These are phyloP conservation scores for Drosophila tani DNA, from an alignment of 1,140 invertebrate genomes.

Conservation along the genomic window DNA sequence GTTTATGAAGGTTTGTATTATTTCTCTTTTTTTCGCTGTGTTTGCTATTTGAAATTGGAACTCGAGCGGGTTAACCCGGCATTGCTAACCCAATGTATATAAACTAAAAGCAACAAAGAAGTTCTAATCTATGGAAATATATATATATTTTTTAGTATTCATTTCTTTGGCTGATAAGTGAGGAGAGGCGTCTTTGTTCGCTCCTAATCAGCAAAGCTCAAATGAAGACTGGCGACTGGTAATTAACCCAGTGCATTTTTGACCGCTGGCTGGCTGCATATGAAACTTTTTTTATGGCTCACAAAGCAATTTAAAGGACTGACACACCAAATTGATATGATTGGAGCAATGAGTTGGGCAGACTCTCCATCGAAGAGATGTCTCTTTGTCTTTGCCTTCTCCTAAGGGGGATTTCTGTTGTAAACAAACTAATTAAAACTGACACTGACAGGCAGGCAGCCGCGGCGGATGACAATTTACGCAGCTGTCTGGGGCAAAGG, in stretches of 20 bases:
- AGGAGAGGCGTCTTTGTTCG: constrained; percentile 18
- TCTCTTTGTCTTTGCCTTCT: neutral
- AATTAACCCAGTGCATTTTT: constrained; percentile 80
- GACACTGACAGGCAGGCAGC: constrained; percentile 59
- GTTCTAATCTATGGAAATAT: constrained; percentile 6
- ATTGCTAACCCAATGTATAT: neutral
- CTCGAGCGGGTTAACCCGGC: constrained; percentile 8
- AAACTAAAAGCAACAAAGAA: constrained; percentile 19
- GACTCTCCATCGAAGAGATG: neutral
- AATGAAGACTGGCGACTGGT: constrained; percentile 69
- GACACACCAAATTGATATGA: constrained; percentile 75
- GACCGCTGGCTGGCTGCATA: constrained; percentile 48
- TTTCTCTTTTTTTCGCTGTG: constrained; percentile 40
- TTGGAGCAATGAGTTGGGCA: constrained; percentile 43
- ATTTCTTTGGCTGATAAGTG: constrained; percentile 39
- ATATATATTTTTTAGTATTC: neutral
- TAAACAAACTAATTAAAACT: constrained; percentile 84
- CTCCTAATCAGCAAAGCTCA: constrained; percentile 47
- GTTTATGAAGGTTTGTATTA: constrained; percentile 51
- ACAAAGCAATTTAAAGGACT: constrained; percentile 65
- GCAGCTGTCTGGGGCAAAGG: constrained; percentile 48
- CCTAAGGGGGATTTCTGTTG: constrained; percentile 36
- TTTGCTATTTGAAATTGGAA: constrained; percentile 41
- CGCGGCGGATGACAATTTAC: constrained; percentile 77
- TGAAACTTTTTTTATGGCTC: constrained; percentile 31